Evolutionary conservation across 2,888 invertebrate genomes (phyloP).

Genomic region (Lottia gigantea): DNA sequence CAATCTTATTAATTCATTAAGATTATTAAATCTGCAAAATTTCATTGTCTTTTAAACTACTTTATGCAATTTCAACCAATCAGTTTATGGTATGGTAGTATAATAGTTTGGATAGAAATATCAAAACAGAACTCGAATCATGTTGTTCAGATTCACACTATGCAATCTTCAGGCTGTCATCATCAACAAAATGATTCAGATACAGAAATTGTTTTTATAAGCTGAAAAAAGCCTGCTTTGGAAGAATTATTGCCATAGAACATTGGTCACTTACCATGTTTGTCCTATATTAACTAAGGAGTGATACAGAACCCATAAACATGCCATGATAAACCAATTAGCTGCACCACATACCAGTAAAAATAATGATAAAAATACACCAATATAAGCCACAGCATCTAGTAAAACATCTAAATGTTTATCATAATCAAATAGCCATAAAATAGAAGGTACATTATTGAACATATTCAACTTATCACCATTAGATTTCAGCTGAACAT

Average conservation of each 20-base stretch:
- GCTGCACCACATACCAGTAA: slow-evolving; percentile 63
- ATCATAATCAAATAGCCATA: slow-evolving; percentile 64
- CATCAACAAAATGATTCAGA: too few species aligned
- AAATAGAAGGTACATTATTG: slow-evolving; percentile 56
- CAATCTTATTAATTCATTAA: too few species aligned
- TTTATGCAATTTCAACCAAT: not conserved
- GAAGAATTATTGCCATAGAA: not conserved
- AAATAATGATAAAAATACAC: slow-evolving; percentile 57
- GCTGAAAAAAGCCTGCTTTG: too few species aligned
- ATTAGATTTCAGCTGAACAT: slow-evolving; percentile 40
- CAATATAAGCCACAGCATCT: slow-evolving; percentile 60
- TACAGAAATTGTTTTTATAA: too few species aligned
- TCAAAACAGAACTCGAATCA: too few species aligned
- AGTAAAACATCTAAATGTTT: slow-evolving; percentile 53
- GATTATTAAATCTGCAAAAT: too few species aligned
- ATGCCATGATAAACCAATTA: slow-evolving; percentile 64
- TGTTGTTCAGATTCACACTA: too few species aligned
- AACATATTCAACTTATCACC: slow-evolving; percentile 41
- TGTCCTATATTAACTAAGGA: slow-evolving; percentile 68
- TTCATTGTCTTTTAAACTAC: too few species aligned
- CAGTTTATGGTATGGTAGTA: too few species aligned
- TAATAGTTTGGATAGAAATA: too few species aligned
- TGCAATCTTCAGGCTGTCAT: too few species aligned
- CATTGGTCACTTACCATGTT: slow-evolving; percentile 50
- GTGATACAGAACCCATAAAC: slow-evolving; percentile 68